Percentiles rank a stretch among this genome's conserved stretches.
Conservation (phyloP, 2,797 vertebrate species). For the Pipistrellus nathusii region DNA sequence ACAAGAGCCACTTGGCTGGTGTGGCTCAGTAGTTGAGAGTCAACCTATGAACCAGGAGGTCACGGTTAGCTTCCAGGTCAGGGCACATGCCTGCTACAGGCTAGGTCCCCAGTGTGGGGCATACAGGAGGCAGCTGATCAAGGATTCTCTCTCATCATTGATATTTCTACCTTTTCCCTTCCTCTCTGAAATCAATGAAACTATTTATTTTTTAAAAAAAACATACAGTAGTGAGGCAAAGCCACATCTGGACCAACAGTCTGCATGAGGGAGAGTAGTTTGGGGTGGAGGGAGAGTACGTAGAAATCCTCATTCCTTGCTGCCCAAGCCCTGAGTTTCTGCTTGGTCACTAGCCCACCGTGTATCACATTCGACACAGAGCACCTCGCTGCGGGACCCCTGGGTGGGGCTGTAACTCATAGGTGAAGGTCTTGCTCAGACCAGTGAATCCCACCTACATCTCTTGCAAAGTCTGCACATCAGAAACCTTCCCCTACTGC, state of each 20-base stretch:
- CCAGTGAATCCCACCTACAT: neutral
- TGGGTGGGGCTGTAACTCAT: neutral
- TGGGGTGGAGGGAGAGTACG: neutral
- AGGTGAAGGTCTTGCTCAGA: neutral
- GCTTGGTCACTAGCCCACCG: neutral
- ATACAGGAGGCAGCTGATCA: too few species aligned
- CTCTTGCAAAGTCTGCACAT: neutral
- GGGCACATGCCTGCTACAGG: too few species aligned
- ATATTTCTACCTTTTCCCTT: neutral
- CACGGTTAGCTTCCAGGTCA: too few species aligned
- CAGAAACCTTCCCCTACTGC: neutral
- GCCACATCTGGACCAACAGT: neutral
- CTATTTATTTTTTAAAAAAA: neutral
- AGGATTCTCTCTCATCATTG: too few species aligned
- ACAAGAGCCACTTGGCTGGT: neutral
- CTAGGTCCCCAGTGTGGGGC: too few species aligned
- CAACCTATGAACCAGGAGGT: too few species aligned
- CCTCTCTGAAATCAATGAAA: neutral
- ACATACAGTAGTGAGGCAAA: neutral
- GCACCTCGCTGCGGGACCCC: too few species aligned
- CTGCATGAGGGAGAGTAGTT: neutral
- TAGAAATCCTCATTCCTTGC: neutral
- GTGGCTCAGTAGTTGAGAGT: too few species aligned
- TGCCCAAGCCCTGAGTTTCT: neutral
- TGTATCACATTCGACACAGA: neutral